Evolutionary conservation across 2,888 invertebrate species (phyloP).

Genomic region (Patella depressa): DNA sequence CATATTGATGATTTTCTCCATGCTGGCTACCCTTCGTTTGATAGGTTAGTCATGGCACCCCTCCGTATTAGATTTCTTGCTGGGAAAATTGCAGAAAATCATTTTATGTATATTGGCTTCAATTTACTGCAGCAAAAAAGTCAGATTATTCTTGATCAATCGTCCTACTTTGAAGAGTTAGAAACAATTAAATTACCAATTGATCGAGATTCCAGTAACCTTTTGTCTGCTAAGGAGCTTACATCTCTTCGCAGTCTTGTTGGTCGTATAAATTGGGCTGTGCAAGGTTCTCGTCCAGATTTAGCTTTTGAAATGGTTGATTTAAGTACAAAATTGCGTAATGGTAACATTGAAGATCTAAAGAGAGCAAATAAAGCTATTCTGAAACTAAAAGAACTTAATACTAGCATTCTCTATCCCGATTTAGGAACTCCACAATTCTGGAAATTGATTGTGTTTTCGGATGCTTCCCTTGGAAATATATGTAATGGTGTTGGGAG

Average conservation of each 20-base stretch:
- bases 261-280: too few species aligned
- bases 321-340: too few species aligned
- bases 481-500: not conserved
- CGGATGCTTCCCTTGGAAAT: not conserved
- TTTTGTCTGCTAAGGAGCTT: too few species aligned
- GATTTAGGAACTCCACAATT: not conserved
- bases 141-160: not conserved
- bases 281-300: too few species aligned
- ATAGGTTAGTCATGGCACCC: not conserved
- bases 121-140: not conserved
- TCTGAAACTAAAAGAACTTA: too few species aligned
- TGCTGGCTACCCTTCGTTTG: not conserved
- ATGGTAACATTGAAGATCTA: too few species aligned
- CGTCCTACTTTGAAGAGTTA: not conserved
- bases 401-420: too few species aligned
- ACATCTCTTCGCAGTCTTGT: too few species aligned
- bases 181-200: not conserved
- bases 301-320: too few species aligned
- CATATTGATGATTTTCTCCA: conserved; percentile 8
- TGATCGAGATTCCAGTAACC: not conserved
- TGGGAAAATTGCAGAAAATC: not conserved
- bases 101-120: not conserved
- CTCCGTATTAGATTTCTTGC: not conserved
- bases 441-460: not conserved
- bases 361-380: too few species aligned